These are phyloP conservation scores for Carapus acus DNA, from an alignment of 2,797 vertebrate genomes.

Conservation along the genomic window DNA sequence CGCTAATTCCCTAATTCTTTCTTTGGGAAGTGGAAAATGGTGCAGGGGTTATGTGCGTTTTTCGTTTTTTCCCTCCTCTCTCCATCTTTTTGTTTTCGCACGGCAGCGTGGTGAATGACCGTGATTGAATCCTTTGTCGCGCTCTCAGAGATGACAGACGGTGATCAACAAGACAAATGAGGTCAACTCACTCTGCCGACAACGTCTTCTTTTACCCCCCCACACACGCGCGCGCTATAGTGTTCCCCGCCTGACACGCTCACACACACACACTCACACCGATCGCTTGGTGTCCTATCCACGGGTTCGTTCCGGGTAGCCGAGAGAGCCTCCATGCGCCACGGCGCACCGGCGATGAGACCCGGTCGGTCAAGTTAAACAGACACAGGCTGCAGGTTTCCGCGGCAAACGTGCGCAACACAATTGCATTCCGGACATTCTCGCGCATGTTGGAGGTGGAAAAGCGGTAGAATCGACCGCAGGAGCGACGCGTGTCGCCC, in stretches of 20 bases:
- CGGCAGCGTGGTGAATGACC: conserved; percentile 50
- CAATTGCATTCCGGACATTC: conserved; percentile 79
- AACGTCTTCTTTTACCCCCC: conserved; percentile 17
- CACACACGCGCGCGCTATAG: no score
- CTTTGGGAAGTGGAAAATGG: conserved; percentile 43
- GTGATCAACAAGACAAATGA: conserved; percentile 62
- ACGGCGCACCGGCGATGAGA: conserved; percentile 54
- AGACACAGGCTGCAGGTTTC: conserved; percentile 70
- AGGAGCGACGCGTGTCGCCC: conserved; percentile 72
- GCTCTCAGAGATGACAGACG: conserved; percentile 60
- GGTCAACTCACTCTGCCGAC: conserved; percentile 57
- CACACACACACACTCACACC: background rate
- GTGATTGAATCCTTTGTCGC: conserved; percentile 62
- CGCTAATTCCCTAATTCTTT: conserved; percentile 25
- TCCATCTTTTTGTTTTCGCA: no score
- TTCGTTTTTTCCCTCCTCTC: conserved; percentile 43
- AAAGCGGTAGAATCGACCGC: conserved; percentile 76
- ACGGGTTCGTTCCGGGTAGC: conserved; percentile 28
- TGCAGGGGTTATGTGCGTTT: conserved; percentile 22
- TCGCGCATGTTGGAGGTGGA: conserved; percentile 74
- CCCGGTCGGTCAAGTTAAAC: conserved; percentile 65
- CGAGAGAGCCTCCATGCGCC: conserved; percentile 42
- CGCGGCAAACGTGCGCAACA: conserved; percentile 60
- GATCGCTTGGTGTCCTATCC: conserved; percentile 12
- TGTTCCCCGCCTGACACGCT: no score